These are phyloP conservation scores for Amphilophus citrinellus DNA, from an alignment of 2,113 vertebrate genomes.

Conservation along the genomic window DNA sequence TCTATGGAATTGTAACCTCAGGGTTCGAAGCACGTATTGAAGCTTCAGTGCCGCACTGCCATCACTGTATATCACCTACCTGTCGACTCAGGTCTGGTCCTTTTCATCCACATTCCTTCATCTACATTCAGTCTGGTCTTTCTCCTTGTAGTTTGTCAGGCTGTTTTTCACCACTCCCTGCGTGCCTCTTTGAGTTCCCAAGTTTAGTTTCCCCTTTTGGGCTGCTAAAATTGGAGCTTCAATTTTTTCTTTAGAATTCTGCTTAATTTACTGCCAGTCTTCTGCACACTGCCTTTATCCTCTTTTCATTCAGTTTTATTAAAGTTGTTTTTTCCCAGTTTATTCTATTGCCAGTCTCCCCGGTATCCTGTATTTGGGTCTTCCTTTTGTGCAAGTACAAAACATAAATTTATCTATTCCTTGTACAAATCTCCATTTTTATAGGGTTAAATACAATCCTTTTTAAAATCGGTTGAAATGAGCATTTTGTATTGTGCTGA, in stretches of 20 bases:
- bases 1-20: too few relatives aligned
- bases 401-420: neutral
- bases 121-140: neutral
- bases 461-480: neutral
- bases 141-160: neutral
- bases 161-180: neutral
- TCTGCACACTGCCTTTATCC: neutral
- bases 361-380: neutral
- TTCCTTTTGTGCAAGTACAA: neutral
- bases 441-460: accelerated
- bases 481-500: neutral
- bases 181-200: neutral
- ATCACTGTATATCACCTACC: too few relatives aligned
- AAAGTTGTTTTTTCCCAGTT: neutral
- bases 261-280: neutral
- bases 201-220: neutral
- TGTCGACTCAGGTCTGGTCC: too few relatives aligned
- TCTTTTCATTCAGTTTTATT: neutral
- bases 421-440: neutral
- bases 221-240: neutral
- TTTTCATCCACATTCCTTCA: too few relatives aligned
- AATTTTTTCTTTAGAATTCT: neutral
- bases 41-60: too few relatives aligned
- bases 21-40: too few relatives aligned
- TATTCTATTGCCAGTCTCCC: neutral